Conservation (phyloP, 2,797 vertebrate genomes). For the Cheirogaleus major region DNA sequence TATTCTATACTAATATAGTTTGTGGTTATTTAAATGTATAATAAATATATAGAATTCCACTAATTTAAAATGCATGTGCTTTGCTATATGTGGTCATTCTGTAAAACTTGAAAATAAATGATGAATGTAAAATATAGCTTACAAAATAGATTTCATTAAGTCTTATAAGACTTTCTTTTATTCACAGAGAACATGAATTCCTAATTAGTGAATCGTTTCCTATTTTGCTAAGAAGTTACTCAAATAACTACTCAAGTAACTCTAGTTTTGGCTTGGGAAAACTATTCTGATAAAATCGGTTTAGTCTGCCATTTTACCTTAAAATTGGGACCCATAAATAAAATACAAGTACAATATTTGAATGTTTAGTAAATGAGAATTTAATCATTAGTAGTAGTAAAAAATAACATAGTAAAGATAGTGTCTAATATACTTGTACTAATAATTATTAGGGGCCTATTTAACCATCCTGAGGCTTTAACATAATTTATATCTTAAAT, state of each 20-base stretch:
- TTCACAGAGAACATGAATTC: slow-evolving; percentile 19
- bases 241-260: slow-evolving; percentile 2
- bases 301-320: slow-evolving; percentile 4
- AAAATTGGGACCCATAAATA: not conserved
- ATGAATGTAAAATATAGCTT: not conserved
- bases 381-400: not conserved
- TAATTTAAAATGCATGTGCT: not conserved
- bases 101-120: slow-evolving; percentile 25
- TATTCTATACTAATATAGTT: not conserved
- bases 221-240: slow-evolving; percentile 8
- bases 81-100: not conserved
- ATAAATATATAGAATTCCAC: not conserved
- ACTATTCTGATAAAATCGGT: slow-evolving; percentile 32
- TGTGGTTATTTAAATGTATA: slow-evolving; percentile 13
- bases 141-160: slow-evolving; percentile 7
- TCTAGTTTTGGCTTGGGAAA: not conserved
- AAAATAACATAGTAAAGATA: not conserved
- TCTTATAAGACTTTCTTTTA: not conserved
- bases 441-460: not conserved
- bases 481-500: slow-evolving; percentile 43
- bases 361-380: not conserved
- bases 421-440: not conserved
- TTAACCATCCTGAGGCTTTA: not conserved
- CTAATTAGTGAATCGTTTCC: not conserved
- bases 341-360: not conserved